A percentile compares a stretch with the other conserved stretches of the same genome.
Evolutionary conservation across 2,113 vertebrate genomes (phyloP).

Genomic region (Erpornis zantholeuca): DNA sequence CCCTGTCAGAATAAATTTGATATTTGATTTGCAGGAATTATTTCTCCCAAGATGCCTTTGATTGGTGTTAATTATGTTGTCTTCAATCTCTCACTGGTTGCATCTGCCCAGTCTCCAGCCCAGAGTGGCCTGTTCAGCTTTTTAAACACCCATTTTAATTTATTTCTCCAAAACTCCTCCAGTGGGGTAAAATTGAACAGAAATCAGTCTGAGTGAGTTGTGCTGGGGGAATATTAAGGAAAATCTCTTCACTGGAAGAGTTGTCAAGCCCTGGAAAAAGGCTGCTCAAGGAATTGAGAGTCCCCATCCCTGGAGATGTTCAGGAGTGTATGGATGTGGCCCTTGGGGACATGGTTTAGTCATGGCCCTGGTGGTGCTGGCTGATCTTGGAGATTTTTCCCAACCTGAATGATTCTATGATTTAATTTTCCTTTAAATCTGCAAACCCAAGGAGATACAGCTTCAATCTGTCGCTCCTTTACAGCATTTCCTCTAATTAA

Average conservation of each 20-base stretch:
- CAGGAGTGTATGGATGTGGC: background rate
- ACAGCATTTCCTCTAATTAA: background rate
- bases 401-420: accelerated
- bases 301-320: background rate
- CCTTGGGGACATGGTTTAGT: background rate
- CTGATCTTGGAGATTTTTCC: background rate
- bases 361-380: background rate
- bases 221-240: background rate
- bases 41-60: background rate
- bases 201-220: background rate
- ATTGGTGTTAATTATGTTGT: background rate
- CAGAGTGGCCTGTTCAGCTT: background rate
- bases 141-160: background rate
- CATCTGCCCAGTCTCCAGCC: background rate
- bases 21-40: background rate
- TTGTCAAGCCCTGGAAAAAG: background rate
- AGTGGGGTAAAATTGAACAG: background rate
- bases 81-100: background rate
- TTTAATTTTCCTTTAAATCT: background rate
- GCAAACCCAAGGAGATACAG: background rate
- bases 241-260: background rate
- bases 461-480: background rate
- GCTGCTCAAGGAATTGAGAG: background rate
- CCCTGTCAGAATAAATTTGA: background rate
- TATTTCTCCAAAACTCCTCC: background rate